A percentile compares a stretch with the other conserved stretches of the same genome.
phyloP scores from a whole-genome alignment of 2,888 invertebrate species.

The Oxytorus armatus region DNA sequence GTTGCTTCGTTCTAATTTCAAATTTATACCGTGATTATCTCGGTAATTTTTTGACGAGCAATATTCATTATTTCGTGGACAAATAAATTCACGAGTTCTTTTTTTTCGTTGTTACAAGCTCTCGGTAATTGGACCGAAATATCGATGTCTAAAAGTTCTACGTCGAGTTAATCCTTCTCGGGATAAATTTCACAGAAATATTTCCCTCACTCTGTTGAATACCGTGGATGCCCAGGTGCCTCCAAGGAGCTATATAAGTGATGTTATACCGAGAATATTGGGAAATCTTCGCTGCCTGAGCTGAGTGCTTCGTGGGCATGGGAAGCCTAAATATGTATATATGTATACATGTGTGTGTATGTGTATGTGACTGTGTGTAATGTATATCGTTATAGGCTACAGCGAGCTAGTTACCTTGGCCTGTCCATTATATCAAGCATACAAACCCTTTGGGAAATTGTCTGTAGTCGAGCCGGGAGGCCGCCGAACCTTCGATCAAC shows the following conservation, averaged over 20 bases:
- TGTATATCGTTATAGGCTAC: slow-evolving; percentile 74
- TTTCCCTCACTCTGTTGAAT: background rate
- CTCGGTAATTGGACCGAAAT: too few relatives aligned
- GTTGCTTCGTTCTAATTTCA: too few relatives aligned
- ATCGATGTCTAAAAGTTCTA: too few relatives aligned
- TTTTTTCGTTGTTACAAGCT: too few relatives aligned
- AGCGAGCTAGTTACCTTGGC: slow-evolving; percentile 77
- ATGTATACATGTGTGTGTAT: slow-evolving; percentile 1
- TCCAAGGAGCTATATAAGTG: background rate
- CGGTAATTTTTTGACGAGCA: too few relatives aligned
- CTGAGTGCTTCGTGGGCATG: background rate
- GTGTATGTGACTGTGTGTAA: background rate
- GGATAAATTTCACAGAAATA: slow-evolving; percentile 18
- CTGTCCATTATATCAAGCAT: slow-evolving; percentile 80
- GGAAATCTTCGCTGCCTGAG: slow-evolving; percentile 8
- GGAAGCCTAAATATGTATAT: background rate
- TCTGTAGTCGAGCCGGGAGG: slow-evolving; percentile 74
- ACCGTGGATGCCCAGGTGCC: background rate
- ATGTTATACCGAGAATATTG: background rate
- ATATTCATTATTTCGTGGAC: too few relatives aligned
- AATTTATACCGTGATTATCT: too few relatives aligned
- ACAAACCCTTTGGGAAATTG: slow-evolving; percentile 83
- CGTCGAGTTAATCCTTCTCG: background rate
- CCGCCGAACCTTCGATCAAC: slow-evolving; percentile 80
- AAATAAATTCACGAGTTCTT: too few relatives aligned